Evolutionary conservation across 2,113 vertebrate species (phyloP).

Genomic region (Colius striatus): DNA sequence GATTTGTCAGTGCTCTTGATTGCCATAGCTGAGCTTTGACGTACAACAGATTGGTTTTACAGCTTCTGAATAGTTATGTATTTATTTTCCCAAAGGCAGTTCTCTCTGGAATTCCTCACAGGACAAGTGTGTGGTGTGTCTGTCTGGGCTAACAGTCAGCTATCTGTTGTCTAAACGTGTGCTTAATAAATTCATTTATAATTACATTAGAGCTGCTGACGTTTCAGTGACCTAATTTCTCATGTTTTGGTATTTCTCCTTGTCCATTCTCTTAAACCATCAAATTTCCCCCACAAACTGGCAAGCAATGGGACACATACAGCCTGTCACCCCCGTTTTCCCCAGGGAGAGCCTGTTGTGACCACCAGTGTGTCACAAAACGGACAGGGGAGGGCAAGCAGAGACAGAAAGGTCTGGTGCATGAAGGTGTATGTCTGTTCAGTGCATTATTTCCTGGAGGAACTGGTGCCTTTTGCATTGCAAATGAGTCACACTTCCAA

Average conservation of each 20-base stretch:
- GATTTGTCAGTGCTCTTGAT: not conserved
- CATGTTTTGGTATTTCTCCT: not conserved
- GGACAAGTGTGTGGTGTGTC: not conserved
- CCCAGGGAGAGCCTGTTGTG: not conserved
- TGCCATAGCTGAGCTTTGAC: not conserved
- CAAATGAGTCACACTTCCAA: not conserved
- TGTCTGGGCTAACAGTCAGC: not conserved
- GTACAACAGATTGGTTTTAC: not conserved
- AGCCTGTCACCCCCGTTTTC: not conserved
- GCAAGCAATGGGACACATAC: not conserved
- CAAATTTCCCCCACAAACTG: not conserved
- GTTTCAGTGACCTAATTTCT: not conserved
- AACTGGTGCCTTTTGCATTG: not conserved
- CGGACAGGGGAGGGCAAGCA: not conserved
- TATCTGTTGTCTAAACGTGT: not conserved
- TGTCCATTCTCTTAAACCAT: not conserved
- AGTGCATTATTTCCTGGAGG: not conserved
- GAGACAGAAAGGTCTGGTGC: rapidly evolving
- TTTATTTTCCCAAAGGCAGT: not conserved
- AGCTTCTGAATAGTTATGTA: not conserved
- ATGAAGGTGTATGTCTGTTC: not conserved
- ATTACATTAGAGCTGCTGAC: not conserved
- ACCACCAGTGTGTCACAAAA: not conserved
- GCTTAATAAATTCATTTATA: not conserved
- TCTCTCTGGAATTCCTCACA: not conserved